A percentile compares a stretch with the other conserved stretches of the same genome.
These are phyloP conservation scores for Halcyon malimbica DNA, from an alignment of 2,113 vertebrate species.

Conservation along the genomic window DNA sequence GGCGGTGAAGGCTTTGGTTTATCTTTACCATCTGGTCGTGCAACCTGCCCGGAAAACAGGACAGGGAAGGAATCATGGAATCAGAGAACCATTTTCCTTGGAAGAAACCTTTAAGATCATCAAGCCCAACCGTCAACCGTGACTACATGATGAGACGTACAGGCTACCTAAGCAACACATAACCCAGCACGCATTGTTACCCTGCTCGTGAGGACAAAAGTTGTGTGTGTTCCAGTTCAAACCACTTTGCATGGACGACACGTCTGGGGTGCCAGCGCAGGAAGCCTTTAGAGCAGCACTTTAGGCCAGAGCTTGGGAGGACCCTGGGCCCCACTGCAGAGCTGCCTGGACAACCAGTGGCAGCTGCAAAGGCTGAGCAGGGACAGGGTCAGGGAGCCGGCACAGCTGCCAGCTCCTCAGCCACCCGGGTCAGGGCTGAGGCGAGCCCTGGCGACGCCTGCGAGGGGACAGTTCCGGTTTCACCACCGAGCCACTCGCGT, in stretches of 20 bases:
- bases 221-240: neutral
- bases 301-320: neutral
- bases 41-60: conserved; percentile 76
- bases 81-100: neutral
- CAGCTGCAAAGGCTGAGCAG: neutral
- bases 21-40: conserved; percentile 99
- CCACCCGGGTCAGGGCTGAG: neutral
- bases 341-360: no score
- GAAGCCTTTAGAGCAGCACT: neutral
- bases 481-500: neutral
- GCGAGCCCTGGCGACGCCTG: accelerated
- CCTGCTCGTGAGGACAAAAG: neutral
- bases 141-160: neutral
- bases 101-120: neutral
- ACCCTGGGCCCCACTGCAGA: accelerated
- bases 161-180: neutral
- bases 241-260: accelerated
- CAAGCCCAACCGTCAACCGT: neutral
- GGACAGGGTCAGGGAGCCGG: accelerated
- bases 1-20: conserved; percentile 96
- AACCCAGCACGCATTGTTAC: accelerated
- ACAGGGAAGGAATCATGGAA: neutral
- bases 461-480: neutral
- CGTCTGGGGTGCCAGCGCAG: accelerated
- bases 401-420: accelerated